Conservation (phyloP, 2,888 invertebrate species). For the Polydrusus tereticollis region DNA sequence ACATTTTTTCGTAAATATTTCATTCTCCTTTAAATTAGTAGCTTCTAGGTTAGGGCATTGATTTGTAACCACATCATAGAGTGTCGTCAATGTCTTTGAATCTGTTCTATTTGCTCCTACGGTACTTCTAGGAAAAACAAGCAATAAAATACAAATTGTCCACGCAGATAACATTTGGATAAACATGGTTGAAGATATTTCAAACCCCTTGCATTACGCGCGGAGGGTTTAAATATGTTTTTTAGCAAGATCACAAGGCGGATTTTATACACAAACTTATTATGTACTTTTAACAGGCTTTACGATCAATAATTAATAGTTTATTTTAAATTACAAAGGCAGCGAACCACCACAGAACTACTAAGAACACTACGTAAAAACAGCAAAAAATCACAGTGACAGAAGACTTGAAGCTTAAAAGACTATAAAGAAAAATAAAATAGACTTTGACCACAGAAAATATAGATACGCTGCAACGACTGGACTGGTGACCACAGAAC, state of each 20-base stretch:
- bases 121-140: neutral
- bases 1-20: constrained; percentile 46
- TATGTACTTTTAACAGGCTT: no score
- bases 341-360: no score
- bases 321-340: no score
- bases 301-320: no score
- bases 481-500: no score
- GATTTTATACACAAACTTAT: no score
- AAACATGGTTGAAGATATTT: constrained; percentile 14
- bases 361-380: no score
- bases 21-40: constrained; percentile 9
- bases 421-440: no score
- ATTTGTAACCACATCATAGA: constrained; percentile 11
- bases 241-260: neutral
- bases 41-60: constrained; percentile 28
- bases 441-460: no score
- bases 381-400: no score
- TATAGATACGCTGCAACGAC: no score
- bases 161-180: constrained; percentile 10
- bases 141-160: constrained; percentile 25
- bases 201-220: neutral
- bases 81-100: neutral
- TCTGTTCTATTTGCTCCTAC: neutral
- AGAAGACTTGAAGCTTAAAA: no score
- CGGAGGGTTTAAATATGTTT: neutral